A percentile compares a stretch with the other conserved stretches of the same genome.
These are phyloP conservation scores for Eupithecia inturbata DNA, from an alignment of 2,888 invertebrate genomes.

Conservation along the genomic window DNA sequence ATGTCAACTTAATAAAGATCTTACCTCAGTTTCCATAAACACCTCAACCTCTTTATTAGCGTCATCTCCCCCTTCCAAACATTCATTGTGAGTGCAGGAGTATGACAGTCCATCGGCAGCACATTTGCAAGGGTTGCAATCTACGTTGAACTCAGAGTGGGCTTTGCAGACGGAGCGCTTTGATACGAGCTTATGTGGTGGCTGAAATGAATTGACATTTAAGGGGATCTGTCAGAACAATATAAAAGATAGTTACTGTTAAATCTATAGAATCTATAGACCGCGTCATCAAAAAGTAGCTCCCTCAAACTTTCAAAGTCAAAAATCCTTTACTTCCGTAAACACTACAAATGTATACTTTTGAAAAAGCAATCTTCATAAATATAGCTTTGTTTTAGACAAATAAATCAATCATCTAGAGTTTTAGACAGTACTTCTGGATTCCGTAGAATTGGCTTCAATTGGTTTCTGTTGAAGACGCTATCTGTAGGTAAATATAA, in stretches of 20 bases:
- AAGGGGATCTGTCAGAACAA: background rate
- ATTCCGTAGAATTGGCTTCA: background rate
- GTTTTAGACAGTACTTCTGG: background rate
- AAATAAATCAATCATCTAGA: too few relatives aligned
- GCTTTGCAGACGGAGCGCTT: conserved; percentile 75
- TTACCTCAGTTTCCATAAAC: conserved; percentile 71
- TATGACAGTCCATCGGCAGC: conserved; percentile 77
- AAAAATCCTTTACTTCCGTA: too few relatives aligned
- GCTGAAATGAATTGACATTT: background rate
- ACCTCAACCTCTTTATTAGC: conserved; percentile 73
- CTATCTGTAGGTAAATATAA: background rate
- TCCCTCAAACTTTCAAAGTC: too few relatives aligned
- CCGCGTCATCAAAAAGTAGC: too few relatives aligned
- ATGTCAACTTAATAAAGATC: too few relatives aligned
- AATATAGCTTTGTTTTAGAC: background rate
- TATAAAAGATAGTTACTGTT: background rate
- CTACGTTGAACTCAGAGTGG: conserved; percentile 72
- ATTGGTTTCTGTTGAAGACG: background rate
- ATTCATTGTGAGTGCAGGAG: conserved; percentile 79
- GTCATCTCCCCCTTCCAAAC: conserved; percentile 59
- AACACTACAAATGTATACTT: too few relatives aligned
- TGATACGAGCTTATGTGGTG: background rate
- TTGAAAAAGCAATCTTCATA: too few relatives aligned
- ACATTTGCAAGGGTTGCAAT: conserved; percentile 84
- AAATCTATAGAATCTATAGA: too few relatives aligned